Base-by-base conservation (phyloP, 2,113 vertebrate genomes). In the Glaucomys volans region DNA sequence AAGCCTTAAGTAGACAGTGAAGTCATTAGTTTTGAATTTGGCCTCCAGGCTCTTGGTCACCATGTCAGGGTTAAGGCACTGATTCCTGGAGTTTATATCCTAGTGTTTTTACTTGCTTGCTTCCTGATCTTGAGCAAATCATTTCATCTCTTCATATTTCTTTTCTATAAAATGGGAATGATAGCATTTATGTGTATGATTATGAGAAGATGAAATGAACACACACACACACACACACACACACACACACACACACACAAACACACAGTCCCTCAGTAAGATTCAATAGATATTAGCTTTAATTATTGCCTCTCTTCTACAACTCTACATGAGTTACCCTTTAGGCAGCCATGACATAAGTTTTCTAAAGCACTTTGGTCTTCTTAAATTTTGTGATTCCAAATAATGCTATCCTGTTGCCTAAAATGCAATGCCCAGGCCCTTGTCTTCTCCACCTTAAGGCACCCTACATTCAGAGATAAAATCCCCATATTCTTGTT, bases 381-480 rank as follows among this genome's bases (percentile, higher is more conserved):
- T 79, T 82, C 57, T 57, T 82, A 90, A 81, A 17, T 54, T 92
- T 4, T 52, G 10, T 64, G 66, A 94, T 90, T 84, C 87, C 30
- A 24, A 50, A 72, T 66, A 76, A 67, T 22, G 1, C 22, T 71
- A 0, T 94, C 6, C 44, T 90, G 10, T 76, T 96, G 24, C 40
- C 50, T 71, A 24, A 88, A 84, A 91, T 71, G 8, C 50, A 92
- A 90, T 37, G 44, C 12, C 30, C 9, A 59, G 8, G 13, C 30
- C 5, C 22, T 89, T 80, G 26, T 87, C 52, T 44, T 95, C n/a
- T 52, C 30, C 26, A 24, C 26, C 11, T 40, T 74, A 87, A 86
- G 57, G 9, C 26, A 72, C 28, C 4, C 40, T 32, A 52, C 80
- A 6, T 91, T 24, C 40, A 62, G 44, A 79, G 54, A 50, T 32